These are phyloP conservation scores for Crossocerus cetratus DNA, from an alignment of 2,888 invertebrate species.

Conservation along the genomic window DNA sequence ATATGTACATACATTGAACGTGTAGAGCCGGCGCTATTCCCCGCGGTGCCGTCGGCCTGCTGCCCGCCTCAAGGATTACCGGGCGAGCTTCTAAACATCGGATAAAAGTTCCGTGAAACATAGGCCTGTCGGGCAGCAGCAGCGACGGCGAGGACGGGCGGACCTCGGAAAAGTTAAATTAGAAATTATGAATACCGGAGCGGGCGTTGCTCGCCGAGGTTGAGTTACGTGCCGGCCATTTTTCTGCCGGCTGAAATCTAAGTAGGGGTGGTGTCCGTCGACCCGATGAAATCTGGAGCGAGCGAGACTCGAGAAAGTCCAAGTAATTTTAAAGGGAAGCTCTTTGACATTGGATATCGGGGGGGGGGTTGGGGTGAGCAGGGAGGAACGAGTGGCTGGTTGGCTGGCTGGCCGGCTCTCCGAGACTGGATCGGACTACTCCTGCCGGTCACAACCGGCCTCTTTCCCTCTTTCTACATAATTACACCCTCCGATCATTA, in stretches of 20 bases:
- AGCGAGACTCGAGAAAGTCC: too few species aligned
- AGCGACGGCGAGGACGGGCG: neutral
- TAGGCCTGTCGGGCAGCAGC: neutral
- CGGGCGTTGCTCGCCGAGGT: neutral
- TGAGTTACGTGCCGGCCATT: neutral
- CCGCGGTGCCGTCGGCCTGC: constrained; percentile 7
- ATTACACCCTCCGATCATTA: constrained; percentile 1
- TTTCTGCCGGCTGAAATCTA: neutral
- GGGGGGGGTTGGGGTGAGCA: too few species aligned
- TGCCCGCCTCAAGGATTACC: constrained; percentile 12
- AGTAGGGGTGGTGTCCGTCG: too few species aligned
- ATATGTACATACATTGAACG: constrained; percentile 37
- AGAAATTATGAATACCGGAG: constrained; percentile 22
- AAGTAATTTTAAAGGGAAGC: too few species aligned
- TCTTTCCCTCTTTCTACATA: neutral
- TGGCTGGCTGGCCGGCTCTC: too few species aligned
- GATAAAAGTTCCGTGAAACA: constrained; percentile 37
- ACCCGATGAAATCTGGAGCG: too few species aligned
- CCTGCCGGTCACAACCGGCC: neutral
- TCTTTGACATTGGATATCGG: too few species aligned
- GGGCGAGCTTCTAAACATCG: constrained; percentile 26
- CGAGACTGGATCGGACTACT: too few species aligned
- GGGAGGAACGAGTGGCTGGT: too few species aligned
- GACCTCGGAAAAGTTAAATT: constrained; percentile 15
- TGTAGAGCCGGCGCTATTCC: neutral